Conservation (phyloP, 2,797 vertebrate genomes). For the Microctenopoma stevenorrisi region DNA sequence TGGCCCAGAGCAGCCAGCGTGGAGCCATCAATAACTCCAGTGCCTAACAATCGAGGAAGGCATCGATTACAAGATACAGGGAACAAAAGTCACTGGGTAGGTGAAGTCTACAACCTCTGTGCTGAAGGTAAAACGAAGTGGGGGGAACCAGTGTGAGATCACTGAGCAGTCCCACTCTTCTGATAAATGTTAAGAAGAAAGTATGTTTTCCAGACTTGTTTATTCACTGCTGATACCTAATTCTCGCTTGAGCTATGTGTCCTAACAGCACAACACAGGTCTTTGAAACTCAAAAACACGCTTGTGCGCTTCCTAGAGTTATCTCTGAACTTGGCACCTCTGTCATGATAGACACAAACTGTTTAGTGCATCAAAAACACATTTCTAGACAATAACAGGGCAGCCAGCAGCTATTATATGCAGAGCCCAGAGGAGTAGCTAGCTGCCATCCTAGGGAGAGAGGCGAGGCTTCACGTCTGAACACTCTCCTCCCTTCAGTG, state of each 20-base stretch:
- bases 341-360: slow-evolving; percentile 78
- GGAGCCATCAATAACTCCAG: slow-evolving; percentile 79
- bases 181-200: slow-evolving; percentile 71
- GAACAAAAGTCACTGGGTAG: slow-evolving; percentile 62
- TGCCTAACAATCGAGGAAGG: slow-evolving; percentile 68
- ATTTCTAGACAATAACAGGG: slow-evolving; percentile 77
- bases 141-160: slow-evolving; percentile 58
- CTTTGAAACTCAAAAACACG: slow-evolving; percentile 18
- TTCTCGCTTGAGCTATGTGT: slow-evolving; percentile 28
- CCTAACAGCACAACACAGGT: background rate
- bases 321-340: slow-evolving; percentile 68
- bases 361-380: slow-evolving; percentile 78
- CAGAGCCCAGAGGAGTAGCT: slow-evolving; percentile 60
- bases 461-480: slow-evolving; percentile 52
- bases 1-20: slow-evolving; percentile 71
- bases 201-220: slow-evolving; percentile 51
- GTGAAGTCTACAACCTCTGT: slow-evolving; percentile 60
- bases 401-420: slow-evolving; percentile 60
- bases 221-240: slow-evolving; percentile 33
- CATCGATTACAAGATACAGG: slow-evolving; percentile 75
- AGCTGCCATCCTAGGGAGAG: slow-evolving; percentile 55
- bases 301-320: slow-evolving; percentile 36
- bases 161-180: slow-evolving; percentile 55
- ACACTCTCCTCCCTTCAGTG: slow-evolving; percentile 46
- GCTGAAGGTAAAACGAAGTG: slow-evolving; percentile 61